Conservation (phyloP, 2,113 vertebrate species). For the Reinhardtius hippoglossoides region DNA sequence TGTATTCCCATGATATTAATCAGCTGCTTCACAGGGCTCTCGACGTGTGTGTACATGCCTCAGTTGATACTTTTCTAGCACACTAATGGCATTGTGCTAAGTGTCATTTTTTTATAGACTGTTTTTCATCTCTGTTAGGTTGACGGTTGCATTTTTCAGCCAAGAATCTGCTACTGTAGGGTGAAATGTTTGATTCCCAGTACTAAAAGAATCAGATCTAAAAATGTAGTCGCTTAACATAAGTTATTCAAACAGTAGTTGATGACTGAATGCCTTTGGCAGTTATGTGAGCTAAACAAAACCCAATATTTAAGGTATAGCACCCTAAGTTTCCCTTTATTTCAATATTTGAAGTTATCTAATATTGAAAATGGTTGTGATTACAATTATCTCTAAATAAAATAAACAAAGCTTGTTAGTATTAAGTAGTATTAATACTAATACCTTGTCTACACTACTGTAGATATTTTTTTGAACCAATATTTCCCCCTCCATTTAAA, state of each 20-base stretch:
- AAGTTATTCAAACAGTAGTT: background rate
- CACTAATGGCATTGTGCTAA: slow-evolving; percentile 42
- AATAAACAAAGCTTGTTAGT: too few relatives aligned
- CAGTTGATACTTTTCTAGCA: slow-evolving; percentile 28
- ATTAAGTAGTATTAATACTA: too few relatives aligned
- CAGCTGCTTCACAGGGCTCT: slow-evolving; percentile 49
- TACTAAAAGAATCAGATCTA: slow-evolving; percentile 1
- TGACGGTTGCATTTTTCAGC: slow-evolving; percentile 11
- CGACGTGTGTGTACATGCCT: slow-evolving; percentile 30
- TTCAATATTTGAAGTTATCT: background rate
- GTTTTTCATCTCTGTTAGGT: slow-evolving; percentile 26
- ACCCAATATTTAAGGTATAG: background rate
- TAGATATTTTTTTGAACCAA: too few relatives aligned
- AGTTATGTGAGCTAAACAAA: background rate
- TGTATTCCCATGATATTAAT: slow-evolving; percentile 64
- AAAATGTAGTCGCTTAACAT: background rate
- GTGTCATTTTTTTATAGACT: slow-evolving; percentile 55
- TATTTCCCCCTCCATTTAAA: too few relatives aligned
- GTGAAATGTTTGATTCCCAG: slow-evolving; percentile 46
- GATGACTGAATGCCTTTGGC: background rate
- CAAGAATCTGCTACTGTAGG: background rate
- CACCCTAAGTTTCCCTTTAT: background rate
- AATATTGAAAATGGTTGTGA: background rate
- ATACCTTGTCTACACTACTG: too few relatives aligned
- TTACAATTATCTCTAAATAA: background rate